Evolutionary conservation across 2,113 vertebrate genomes (phyloP).

Genomic region (Rhinoderma darwinii): DNA sequence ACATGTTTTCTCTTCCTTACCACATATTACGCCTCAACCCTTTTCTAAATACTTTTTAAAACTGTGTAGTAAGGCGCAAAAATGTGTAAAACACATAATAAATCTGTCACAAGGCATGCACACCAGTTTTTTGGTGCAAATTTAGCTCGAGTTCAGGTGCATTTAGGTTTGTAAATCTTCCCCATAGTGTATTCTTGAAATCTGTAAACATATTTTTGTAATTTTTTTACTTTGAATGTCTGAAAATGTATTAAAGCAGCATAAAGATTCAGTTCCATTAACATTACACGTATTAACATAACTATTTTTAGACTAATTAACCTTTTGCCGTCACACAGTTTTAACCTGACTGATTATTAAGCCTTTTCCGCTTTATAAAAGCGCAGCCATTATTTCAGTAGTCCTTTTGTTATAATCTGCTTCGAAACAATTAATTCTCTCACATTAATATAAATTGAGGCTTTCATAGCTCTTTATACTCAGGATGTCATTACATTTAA

Average conservation of each 20-base stretch:
- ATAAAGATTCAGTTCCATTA: no score
- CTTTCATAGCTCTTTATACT: neutral
- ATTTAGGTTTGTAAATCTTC: no score
- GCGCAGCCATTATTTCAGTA: neutral
- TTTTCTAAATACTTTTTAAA: no score
- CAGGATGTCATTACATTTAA: constrained; percentile 1
- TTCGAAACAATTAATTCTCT: constrained; percentile 21
- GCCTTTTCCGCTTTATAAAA: constrained; percentile 14
- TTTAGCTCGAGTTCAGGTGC: no score
- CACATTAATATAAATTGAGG: neutral
- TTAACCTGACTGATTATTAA: neutral
- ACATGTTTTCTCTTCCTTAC: no score
- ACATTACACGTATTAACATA: neutral
- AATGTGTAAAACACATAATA: no score
- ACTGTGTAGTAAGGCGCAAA: no score
- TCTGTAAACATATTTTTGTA: neutral
- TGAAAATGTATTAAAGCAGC: neutral
- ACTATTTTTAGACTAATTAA: neutral
- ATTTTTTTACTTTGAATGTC: neutral
- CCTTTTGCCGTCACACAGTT: neutral
- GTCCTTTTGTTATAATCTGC: constrained; percentile 21
- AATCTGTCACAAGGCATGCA: no score
- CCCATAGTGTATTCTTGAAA: neutral
- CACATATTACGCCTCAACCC: no score
- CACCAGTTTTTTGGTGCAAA: no score